phyloP scores from a whole-genome alignment of 2,113 vertebrate genomes.

The Erythrocebus patas region DNA sequence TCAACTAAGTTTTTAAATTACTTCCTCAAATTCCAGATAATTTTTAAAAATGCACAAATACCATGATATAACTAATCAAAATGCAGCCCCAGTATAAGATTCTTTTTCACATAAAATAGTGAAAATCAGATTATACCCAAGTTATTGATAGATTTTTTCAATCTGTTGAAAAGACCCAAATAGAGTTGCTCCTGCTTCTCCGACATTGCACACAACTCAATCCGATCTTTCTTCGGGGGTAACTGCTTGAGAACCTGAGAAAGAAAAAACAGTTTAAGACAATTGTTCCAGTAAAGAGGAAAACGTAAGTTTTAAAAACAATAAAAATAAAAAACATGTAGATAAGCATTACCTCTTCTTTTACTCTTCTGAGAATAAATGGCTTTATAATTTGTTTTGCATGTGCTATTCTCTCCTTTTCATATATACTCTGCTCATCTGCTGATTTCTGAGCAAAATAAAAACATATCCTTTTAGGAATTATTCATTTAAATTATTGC shows the following conservation, averaged over 20 bases:
- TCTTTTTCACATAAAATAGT: slow-evolving; percentile 42
- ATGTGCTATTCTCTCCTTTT: slow-evolving; percentile 94
- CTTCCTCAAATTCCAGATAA: slow-evolving; percentile 9
- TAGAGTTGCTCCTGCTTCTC: slow-evolving; percentile 92
- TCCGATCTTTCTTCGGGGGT: slow-evolving; percentile 90
- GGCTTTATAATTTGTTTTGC: slow-evolving; percentile 98
- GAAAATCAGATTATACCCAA: slow-evolving; percentile 74
- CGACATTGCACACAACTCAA: slow-evolving; percentile 92
- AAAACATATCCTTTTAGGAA: slow-evolving; percentile 43
- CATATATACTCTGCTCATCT: slow-evolving; percentile 93
- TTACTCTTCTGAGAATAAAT: slow-evolving; percentile 96
- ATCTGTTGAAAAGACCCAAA: slow-evolving; percentile 85
- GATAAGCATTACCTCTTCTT: slow-evolving; percentile 89
- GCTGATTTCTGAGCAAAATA: slow-evolving; percentile 89
- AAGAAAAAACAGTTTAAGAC: slow-evolving; percentile 43
- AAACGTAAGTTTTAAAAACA: neutral
- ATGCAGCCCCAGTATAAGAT: neutral
- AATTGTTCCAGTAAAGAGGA: neutral
- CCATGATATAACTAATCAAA: neutral
- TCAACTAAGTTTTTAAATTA: slow-evolving; percentile 36
- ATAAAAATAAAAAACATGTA: neutral
- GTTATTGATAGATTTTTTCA: slow-evolving; percentile 85
- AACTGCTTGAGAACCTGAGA: slow-evolving; percentile 94
- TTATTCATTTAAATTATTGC: neutral
- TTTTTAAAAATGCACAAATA: neutral